Percentiles rank a stretch among this genome's conserved stretches.
Conservation (phyloP, 2,113 vertebrate species). For the Eublepharis macularius region DNA sequence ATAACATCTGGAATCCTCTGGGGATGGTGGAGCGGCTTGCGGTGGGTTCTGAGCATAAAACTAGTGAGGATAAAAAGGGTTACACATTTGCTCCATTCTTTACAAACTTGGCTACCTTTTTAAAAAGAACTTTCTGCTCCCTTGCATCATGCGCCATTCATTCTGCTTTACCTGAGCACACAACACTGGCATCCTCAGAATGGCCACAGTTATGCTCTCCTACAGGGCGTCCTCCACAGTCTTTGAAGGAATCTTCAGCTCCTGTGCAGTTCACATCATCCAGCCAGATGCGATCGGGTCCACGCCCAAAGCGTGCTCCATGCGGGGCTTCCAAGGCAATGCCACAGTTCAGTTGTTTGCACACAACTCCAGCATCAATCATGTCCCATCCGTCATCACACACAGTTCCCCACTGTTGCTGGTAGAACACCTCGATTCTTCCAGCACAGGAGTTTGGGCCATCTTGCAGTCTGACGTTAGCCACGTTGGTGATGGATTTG, state of each 20-base stretch:
- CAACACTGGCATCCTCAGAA: not conserved
- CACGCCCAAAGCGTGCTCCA: slow-evolving; percentile 23
- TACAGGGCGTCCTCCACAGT: slow-evolving; percentile 37
- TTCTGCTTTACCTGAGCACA: slow-evolving; percentile 50
- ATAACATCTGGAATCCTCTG: not conserved
- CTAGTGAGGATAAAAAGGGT: not conserved
- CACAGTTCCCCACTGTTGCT: slow-evolving; percentile 50
- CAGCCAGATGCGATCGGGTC: slow-evolving; percentile 45
- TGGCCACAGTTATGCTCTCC: slow-evolving; percentile 41
- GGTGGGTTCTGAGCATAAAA: not conserved
- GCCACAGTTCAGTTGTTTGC: slow-evolving; percentile 59
- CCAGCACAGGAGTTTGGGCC: slow-evolving; percentile 42
- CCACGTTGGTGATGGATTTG: not conserved
- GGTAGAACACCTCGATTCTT: slow-evolving; percentile 49
- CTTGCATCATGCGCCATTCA: not conserved
- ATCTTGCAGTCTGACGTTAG: slow-evolving; percentile 14
- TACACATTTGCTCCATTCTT: no score
- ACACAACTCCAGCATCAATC: slow-evolving; percentile 20
- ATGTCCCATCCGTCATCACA: slow-evolving; percentile 48
- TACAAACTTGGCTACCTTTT: no score
- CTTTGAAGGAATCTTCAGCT: slow-evolving; percentile 12
- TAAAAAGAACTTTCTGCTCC: no score
- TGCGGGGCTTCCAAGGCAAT: fast-evolving
- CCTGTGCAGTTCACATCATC: slow-evolving; percentile 20
- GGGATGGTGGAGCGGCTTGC: no score